Evolutionary conservation across 2,113 vertebrate genomes (phyloP).

Genomic region (Sminthopsis crassicaudata): DNA sequence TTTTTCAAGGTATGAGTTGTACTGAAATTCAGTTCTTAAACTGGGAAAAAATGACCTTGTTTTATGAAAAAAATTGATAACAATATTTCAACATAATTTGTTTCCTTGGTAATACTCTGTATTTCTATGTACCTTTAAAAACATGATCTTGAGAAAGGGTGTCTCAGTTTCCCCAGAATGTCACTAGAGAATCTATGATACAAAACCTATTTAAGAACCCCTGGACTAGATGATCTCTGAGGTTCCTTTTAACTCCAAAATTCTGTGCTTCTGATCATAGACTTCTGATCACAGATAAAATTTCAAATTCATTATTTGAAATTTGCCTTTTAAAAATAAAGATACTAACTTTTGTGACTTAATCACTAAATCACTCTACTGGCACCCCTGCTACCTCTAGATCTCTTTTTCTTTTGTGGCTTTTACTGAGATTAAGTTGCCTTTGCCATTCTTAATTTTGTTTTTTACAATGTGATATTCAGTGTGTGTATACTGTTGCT

Average conservation of each 20-base stretch:
- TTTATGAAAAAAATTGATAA: background rate
- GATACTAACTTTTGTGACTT: background rate
- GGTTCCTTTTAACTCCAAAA: no score
- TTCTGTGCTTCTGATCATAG: background rate
- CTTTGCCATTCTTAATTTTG: background rate
- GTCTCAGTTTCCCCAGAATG: background rate
- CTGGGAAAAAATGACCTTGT: background rate
- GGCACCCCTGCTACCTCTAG: background rate
- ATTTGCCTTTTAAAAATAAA: background rate
- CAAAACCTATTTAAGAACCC: no score
- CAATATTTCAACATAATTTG: background rate
- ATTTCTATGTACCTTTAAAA: background rate
- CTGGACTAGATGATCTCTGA: no score
- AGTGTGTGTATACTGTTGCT: background rate
- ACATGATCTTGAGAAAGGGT: background rate
- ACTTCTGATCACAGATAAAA: background rate
- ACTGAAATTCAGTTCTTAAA: background rate
- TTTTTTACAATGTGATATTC: background rate
- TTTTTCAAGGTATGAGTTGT: background rate
- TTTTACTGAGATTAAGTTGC: background rate
- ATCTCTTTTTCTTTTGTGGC: background rate
- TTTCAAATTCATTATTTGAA: background rate
- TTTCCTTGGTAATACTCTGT: background rate
- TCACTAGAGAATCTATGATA: no score
- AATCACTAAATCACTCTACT: background rate